A percentile compares a stretch with the other conserved stretches of the same genome.
Conservation (phyloP, 2,113 vertebrate genomes). For the Phalacrocorax brasilianus region DNA sequence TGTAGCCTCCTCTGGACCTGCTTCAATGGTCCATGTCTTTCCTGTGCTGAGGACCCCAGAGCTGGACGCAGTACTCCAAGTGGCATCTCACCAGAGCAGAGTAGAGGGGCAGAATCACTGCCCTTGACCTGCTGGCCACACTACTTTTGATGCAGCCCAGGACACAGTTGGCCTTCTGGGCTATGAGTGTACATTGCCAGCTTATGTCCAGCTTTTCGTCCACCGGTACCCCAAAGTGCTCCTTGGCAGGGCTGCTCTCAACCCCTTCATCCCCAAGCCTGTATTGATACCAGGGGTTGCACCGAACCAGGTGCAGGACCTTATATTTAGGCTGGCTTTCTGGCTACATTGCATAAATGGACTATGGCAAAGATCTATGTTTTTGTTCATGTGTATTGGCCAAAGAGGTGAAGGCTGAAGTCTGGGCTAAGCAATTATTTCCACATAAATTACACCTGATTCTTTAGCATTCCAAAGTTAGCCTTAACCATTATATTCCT, state of each 20-base stretch:
- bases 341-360: neutral
- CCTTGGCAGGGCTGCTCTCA: neutral
- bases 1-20: neutral
- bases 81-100: neutral
- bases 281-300: neutral
- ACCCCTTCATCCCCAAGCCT: neutral
- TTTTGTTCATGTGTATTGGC: neutral
- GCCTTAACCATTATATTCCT: neutral
- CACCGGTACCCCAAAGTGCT: neutral
- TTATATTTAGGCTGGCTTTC: neutral
- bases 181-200: fast-evolving
- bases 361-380: neutral
- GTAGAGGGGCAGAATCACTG: neutral
- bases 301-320: too few relatives aligned
- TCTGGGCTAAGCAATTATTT: neutral
- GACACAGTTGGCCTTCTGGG: neutral
- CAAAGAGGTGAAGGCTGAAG: neutral
- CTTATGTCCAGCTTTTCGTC: neutral
- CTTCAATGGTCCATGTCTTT: neutral
- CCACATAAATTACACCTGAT: neutral
- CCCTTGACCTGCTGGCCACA: fast-evolving
- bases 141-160: neutral
- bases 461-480: neutral
- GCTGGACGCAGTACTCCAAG: neutral
- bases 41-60: neutral